A percentile compares a stretch with the other conserved stretches of the same genome.
Evolutionary conservation across 1,140 invertebrate species (phyloP).

Genomic region (Ceratitis capitata): DNA sequence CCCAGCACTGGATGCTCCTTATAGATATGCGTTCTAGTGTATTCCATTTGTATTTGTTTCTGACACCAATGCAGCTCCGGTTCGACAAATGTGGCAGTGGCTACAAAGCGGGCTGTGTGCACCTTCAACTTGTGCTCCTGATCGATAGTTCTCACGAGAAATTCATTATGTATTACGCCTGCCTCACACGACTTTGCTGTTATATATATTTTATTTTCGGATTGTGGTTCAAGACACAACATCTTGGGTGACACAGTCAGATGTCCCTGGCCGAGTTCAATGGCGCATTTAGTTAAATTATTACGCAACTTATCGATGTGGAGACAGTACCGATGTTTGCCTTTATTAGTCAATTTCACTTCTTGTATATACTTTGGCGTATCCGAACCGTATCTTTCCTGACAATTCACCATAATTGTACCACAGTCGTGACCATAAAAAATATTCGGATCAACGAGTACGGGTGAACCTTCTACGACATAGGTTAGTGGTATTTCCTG

Average conservation of each 20-base stretch:
- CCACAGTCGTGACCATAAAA: conserved; percentile 51
- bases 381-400: conserved; percentile 46
- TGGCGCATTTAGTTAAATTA: conserved; percentile 41
- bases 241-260: conserved; percentile 53
- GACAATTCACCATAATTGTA: conserved; percentile 49
- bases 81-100: conserved; percentile 47
- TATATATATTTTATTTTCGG: conserved; percentile 44
- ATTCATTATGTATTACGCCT: conserved; percentile 47
- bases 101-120: conserved; percentile 45
- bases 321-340: conserved; percentile 50
- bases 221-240: conserved; percentile 42
- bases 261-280: conserved; percentile 46
- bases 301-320: conserved; percentile 41
- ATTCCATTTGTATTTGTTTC: conserved; percentile 48
- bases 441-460: conserved; percentile 54
- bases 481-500: conserved; percentile 52
- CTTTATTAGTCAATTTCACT: conserved; percentile 49
- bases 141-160: conserved; percentile 52
- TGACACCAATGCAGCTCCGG: conserved; percentile 50
- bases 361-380: conserved; percentile 42
- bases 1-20: conserved; percentile 47
- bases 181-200: conserved; percentile 49
- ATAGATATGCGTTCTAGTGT: conserved; percentile 48
- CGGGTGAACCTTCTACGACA: conserved; percentile 55
- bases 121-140: conserved; percentile 48